Evolutionary conservation across 2,797 vertebrate species (phyloP), one percentile per base, ranked within the genome.

Genomic region (Acanthis flammea): DNA sequence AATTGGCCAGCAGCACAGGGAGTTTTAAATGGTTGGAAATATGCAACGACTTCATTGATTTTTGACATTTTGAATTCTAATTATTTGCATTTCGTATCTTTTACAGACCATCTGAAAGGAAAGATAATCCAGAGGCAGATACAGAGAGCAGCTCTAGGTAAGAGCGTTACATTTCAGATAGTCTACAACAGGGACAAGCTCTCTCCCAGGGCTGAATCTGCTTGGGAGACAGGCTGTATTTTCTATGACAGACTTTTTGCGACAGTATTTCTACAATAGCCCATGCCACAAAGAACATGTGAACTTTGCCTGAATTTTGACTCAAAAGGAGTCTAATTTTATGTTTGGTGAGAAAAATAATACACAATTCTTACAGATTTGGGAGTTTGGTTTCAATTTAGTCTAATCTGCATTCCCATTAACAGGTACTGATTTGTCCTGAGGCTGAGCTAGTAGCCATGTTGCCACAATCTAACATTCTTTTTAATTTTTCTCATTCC

Each of bases 31-130:
- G 2, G 9, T 90, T 24, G 27, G 31, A 78, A 53, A 33, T 35
- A 66, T 37, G 25, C 28, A 41, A 63, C 53, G 25, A 39, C 10
- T 79, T 80, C 2, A 66, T 25, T 86, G 24, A n/a, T 68, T 70
- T 81, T 35, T 79, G 12, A 62, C 12, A 37, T 60, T 16, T 33
- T 90, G 44, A 71, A 70, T 92, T 86, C 37, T 80, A 66, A 84
- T 47, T 25, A 6, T 66, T 87, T 63, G 4, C 8, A 54, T 80
- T 91, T 82, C 96, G 3, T 96, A 39, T 97, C 61, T 96, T 81
- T 94, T 60, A 73, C 97, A 99, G 99, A 98, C 92, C 97, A 96
- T 82, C 93, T 99, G 95, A 99, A 99, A 98, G 98, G 97, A 85
- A 97, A 98, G 45, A 95, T 99, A 88, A 98, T 97, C 37, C 97